phyloP scores from a whole-genome alignment of 2,113 vertebrate genomes.

The Paedocypris sp. region DNA sequence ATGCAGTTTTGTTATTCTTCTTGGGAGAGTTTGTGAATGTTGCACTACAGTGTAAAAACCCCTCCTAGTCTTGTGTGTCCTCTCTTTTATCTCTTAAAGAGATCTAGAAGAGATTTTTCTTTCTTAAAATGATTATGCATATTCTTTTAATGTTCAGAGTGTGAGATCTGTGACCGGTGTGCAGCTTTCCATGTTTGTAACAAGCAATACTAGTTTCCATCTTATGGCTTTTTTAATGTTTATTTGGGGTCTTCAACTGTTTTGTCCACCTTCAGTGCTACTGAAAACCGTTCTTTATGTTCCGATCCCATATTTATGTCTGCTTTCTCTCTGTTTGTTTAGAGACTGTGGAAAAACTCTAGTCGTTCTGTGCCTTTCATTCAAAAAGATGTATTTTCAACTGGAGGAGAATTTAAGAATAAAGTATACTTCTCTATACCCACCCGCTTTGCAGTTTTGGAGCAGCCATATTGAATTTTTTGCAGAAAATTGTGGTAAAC shows the following conservation, averaged over 20 bases:
- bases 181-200: not conserved
- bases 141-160: not conserved
- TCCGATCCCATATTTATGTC: constrained; percentile 70
- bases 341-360: constrained; percentile 84
- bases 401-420: constrained; percentile 89
- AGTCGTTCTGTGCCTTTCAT: constrained; percentile 97
- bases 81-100: too few relatives aligned
- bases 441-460: constrained; percentile 7
- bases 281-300: not conserved
- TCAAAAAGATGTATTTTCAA: constrained; percentile 91
- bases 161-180: not conserved
- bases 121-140: not conserved
- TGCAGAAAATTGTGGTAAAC: too few relatives aligned
- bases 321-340: constrained; percentile 78
- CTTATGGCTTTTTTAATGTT: not conserved
- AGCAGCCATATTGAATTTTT: not conserved
- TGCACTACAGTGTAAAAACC: constrained; percentile 20
- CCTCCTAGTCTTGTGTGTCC: not conserved
- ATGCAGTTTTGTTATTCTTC: not conserved
- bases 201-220: not conserved
- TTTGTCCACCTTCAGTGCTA: not conserved
- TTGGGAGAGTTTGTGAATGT: too few relatives aligned
- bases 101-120: too few relatives aligned
- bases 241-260: not conserved
- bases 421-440: constrained; percentile 56